Base-by-base conservation (phyloP, 2,888 invertebrate species). In the Euphydryas editha region DNA sequence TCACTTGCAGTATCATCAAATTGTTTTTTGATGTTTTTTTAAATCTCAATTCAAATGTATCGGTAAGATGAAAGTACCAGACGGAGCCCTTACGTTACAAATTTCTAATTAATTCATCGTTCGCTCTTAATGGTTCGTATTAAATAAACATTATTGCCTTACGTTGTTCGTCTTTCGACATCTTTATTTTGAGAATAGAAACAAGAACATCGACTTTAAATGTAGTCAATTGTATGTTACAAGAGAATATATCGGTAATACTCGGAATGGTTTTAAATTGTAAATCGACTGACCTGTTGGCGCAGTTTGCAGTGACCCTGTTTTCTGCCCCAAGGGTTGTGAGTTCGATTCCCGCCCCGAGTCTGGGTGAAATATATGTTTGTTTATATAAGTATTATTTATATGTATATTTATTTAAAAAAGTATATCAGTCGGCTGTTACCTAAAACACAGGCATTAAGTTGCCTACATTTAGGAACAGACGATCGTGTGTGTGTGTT, bases 41-140 rank as follows among this genome's bases (percentile, higher is more conserved):
- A 55, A 18, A 36, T 59, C 59, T 54, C 59, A 20, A 55, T 17
- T 17, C 37, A 37, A 56, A 21, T 11, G 55, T 10, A 13, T 59
- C 65, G 65, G 65, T 56, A 30, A 65, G 65, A 65, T 65, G 17
- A 65, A 65, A 65, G 65, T 47, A 15, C 24, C 51, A 18, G 55
- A 55, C 55, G 42, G 56, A 65, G 37, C 65, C 65, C 65, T 47
- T 20, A 47, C 47, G 20, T 11, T 51, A 51, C 46, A 54, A 70
- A 72, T 68, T 62, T 67, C 62, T 69, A 67, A 72, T 72, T 69
- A 73, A 72, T 72, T 70, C 62, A 70, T 67, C 63, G 70, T 44
- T 58, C 39, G 62, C 59, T 47, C 54, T 59, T 67, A 73, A 69
- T 71, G 66, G 67, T 47, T 62, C 58, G 59, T 60, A 70, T 73